Percentiles rank a stretch among this genome's conserved stretches.
These are phyloP conservation scores for Hypothenemus hampei DNA, from an alignment of 1,140 invertebrate species.

Conservation along the genomic window DNA sequence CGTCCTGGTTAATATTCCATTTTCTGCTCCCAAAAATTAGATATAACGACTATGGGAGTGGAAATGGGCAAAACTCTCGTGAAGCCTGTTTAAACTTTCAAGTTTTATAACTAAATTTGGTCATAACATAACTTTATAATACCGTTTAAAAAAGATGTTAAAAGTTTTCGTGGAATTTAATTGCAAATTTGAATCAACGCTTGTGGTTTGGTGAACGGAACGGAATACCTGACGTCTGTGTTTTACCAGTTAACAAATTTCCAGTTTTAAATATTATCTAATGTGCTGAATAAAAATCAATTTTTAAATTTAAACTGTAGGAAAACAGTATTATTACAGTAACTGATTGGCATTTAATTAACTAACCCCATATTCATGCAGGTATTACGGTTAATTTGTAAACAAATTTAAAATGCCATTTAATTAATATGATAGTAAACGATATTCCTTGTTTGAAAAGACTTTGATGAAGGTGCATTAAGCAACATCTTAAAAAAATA, in stretches of 20 bases:
- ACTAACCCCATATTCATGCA: too few species aligned
- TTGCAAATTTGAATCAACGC: conserved; percentile 7
- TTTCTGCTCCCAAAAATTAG: conserved; percentile 22
- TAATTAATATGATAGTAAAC: too few species aligned
- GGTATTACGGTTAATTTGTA: too few species aligned
- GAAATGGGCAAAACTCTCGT: conserved; percentile 9
- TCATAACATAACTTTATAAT: conserved; percentile 19
- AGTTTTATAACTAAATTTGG: conserved; percentile 25
- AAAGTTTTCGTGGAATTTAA: conserved; percentile 14
- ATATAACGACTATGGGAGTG: conserved; percentile 18
- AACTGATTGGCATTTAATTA: too few species aligned
- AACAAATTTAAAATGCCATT: too few species aligned
- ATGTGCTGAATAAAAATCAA: too few species aligned
- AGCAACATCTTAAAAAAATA: conserved; percentile 2
- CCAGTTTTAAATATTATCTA: too few species aligned
- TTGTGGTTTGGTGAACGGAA: background rate
- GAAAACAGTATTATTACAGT: too few species aligned
- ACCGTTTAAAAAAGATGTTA: conserved; percentile 10
- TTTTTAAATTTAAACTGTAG: too few species aligned
- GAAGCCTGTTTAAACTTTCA: conserved; percentile 22
- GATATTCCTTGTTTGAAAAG: too few species aligned
- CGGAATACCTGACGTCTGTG: too few species aligned
- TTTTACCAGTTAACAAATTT: too few species aligned
- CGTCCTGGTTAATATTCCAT: conserved; percentile 24
- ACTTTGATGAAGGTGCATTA: conserved; percentile 9